phyloP scores from a whole-genome alignment of 2,888 invertebrate genomes.

The Beris morrisii region DNA sequence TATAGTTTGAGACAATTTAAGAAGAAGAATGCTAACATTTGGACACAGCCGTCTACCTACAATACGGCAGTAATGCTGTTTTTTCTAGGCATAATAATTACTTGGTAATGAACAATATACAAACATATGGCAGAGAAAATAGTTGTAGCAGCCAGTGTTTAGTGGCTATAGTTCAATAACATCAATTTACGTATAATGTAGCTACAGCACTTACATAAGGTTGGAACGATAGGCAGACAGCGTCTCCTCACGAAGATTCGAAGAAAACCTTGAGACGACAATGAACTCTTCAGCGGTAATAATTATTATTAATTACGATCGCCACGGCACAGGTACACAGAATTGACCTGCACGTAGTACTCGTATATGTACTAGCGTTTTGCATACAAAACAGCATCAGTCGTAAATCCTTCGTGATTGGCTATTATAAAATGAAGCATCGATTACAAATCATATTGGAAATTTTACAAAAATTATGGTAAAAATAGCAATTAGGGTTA shows the following conservation, averaged over 20 bases:
- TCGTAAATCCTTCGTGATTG: conserved; percentile 29
- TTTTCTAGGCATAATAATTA: no score
- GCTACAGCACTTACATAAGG: background rate
- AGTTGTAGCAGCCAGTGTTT: no score
- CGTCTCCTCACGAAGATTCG: conserved; percentile 33
- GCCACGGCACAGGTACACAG: conserved; percentile 15
- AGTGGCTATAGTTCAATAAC: no score
- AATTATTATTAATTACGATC: conserved; percentile 33
- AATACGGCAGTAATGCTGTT: no score
- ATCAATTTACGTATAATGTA: no score
- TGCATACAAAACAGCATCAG: conserved; percentile 23
- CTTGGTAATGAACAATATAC: no score
- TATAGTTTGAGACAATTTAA: no score
- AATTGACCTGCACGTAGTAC: conserved; percentile 18
- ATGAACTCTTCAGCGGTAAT: conserved; percentile 31
- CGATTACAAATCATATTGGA: conserved; percentile 21
- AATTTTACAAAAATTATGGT: conserved; percentile 18
- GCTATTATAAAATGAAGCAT: conserved; percentile 13
- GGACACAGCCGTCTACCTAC: no score
- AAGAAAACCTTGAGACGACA: conserved; percentile 31
- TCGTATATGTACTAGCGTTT: background rate
- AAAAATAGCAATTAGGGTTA: conserved; percentile 13
- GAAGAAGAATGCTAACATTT: no score
- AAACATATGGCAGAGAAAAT: no score
- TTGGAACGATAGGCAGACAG: conserved; percentile 21